Percentiles rank a stretch among this genome's conserved stretches.
Conservation (phyloP, 2,113 vertebrate genomes). For the Hippocampus abdominalis region DNA sequence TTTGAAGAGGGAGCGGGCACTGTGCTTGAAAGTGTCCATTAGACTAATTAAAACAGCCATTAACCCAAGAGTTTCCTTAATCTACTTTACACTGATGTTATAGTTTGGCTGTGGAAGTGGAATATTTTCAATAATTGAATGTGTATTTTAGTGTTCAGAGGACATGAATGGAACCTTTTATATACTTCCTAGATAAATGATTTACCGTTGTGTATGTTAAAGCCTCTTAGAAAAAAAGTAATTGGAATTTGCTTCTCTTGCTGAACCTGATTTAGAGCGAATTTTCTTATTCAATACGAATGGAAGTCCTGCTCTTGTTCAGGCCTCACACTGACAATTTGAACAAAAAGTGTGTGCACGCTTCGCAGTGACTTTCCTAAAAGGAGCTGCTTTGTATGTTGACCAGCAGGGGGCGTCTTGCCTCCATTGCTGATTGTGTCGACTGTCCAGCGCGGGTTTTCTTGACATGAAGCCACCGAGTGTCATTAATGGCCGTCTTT, state of each 20-base stretch:
- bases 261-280: not conserved
- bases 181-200: not conserved
- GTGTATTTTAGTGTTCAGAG: not conserved
- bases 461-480: conserved; percentile 19
- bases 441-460: conserved; percentile 1
- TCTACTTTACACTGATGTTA: not conserved
- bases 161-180: not conserved
- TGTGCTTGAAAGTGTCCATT: conserved; percentile 27
- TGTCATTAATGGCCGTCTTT: conserved; percentile 53
- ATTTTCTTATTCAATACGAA: not conserved
- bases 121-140: not conserved
- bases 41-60: conserved; percentile 28
- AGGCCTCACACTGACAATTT: not conserved
- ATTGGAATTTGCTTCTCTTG: not conserved
- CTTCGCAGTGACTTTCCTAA: not conserved
- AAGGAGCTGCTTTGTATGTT: not conserved
- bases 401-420: conserved; percentile 59
- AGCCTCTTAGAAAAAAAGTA: not conserved
- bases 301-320: not conserved
- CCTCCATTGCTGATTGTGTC: conserved; percentile 24
- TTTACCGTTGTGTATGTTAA: not conserved
- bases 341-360: not conserved
- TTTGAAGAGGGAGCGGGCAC: not conserved
- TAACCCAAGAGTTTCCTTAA: conserved; percentile 5
- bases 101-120: not conserved